A percentile compares a stretch with the other conserved stretches of the same genome.
phyloP scores from a whole-genome alignment of 23 tunicate genomes.

The Diplosoma virens region DNA sequence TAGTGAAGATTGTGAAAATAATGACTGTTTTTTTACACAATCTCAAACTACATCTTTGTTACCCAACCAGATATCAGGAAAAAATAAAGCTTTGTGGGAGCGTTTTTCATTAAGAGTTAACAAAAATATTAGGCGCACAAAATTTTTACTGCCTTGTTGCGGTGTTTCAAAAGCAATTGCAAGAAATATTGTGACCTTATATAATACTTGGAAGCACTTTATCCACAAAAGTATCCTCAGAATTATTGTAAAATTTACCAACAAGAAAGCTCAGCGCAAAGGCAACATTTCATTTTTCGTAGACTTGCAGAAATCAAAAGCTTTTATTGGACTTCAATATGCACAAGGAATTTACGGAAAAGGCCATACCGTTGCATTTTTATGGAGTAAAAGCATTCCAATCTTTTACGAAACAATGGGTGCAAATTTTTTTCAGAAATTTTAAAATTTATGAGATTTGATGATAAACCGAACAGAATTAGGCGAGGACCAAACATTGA shows the following conservation, averaged over 20 bases:
- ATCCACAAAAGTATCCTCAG: not conserved
- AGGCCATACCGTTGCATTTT: constrained; percentile 13
- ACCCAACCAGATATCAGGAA: not conserved
- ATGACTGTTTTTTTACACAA: not conserved
- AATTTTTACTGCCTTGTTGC: not conserved
- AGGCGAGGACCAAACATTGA: not conserved
- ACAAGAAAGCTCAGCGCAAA: constrained; percentile 6
- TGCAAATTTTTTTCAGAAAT: not conserved
- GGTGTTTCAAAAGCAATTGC: constrained; percentile 3
- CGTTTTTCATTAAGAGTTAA: not conserved
- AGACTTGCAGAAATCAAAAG: not conserved
- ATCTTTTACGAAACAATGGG: constrained; percentile 3
- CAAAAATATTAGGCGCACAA: not conserved
- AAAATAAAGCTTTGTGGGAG: not conserved
- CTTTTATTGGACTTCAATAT: constrained; percentile 3
- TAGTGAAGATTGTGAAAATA: not conserved
- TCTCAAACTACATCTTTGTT: not conserved
- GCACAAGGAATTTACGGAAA: constrained; percentile 11
- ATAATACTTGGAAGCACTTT: constrained; percentile 6
- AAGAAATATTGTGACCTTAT: constrained; percentile 1
- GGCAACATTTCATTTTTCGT: not conserved
- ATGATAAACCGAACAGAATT: constrained; percentile 10
- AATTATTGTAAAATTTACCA: not conserved
- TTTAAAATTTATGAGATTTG: constrained; percentile 11
- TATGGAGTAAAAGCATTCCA: not conserved